A percentile compares a stretch with the other conserved stretches of the same genome.
Conservation (phyloP, 2,888 invertebrate genomes). For the Venusia cambrica region DNA sequence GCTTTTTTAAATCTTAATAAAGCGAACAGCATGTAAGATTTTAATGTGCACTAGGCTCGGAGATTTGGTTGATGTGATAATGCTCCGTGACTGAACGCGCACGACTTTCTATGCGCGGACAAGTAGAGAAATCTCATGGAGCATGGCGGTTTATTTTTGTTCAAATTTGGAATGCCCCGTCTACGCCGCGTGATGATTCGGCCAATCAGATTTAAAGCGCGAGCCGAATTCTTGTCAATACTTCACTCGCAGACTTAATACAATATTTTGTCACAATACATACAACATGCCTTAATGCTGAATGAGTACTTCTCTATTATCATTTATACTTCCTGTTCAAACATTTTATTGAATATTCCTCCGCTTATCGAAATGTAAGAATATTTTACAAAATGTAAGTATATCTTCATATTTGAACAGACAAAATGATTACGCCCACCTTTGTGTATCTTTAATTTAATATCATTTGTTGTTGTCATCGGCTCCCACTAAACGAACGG, state of each 20-base stretch:
- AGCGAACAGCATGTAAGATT: constrained; percentile 74
- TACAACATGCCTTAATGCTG: no score
- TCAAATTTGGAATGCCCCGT: constrained; percentile 47
- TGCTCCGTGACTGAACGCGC: constrained; percentile 66
- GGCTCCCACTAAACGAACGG: constrained; percentile 56
- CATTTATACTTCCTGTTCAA: no score
- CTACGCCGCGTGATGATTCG: constrained; percentile 28
- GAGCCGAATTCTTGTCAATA: constrained; percentile 7
- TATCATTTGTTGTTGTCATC: constrained; percentile 74
- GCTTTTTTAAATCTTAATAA: constrained; percentile 74
- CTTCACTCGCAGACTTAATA: no score
- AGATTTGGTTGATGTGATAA: constrained; percentile 77
- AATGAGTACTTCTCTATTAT: no score
- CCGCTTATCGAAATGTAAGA: no score
- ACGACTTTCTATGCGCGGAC: constrained; percentile 72
- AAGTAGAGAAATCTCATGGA: constrained; percentile 43
- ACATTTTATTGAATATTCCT: no score
- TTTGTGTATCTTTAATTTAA: constrained; percentile 63
- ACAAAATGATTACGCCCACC: constrained; percentile 61
- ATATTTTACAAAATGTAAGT: no score
- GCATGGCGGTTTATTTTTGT: constrained; percentile 44
- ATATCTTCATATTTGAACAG: constrained; percentile 42
- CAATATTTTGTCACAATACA: no score
- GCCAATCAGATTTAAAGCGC: constrained; percentile 26
- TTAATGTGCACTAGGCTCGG: constrained; percentile 65